These are phyloP conservation scores for Brenthis hecate DNA, from an alignment of 2,888 invertebrate species.

Conservation along the genomic window DNA sequence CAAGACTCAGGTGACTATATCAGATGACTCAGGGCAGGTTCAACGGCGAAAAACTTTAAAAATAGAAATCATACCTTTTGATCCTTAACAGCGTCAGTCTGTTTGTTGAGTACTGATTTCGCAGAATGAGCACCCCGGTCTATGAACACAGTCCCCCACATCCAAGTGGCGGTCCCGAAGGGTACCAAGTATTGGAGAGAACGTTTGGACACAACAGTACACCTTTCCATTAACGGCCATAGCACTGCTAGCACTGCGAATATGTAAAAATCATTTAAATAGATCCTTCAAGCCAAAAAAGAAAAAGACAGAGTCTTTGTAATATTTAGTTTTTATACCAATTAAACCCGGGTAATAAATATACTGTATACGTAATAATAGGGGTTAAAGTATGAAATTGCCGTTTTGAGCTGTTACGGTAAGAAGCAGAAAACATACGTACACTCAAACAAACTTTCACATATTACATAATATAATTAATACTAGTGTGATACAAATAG, in stretches of 20 bases:
- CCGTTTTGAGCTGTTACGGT: too few species aligned
- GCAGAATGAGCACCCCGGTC: conserved; percentile 89
- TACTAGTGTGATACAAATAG: too few species aligned
- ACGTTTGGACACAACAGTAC: conserved; percentile 92
- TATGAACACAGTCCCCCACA: conserved; percentile 95
- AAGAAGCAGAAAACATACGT: too few species aligned
- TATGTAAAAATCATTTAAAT: too few species aligned
- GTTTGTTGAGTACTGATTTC: conserved; percentile 87
- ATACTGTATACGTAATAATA: too few species aligned
- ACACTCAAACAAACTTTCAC: too few species aligned
- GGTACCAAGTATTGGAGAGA: conserved; percentile 91
- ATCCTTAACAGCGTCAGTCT: conserved; percentile 85
- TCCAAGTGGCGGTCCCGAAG: conserved; percentile 92
- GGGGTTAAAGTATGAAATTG: too few species aligned
- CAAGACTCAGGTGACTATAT: too few species aligned
- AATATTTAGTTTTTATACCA: too few species aligned
- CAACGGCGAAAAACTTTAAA: background rate
- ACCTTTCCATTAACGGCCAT: conserved; percentile 91
- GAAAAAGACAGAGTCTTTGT: too few species aligned
- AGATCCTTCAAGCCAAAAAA: background rate
- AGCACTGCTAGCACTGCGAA: conserved; percentile 86
- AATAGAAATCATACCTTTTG: conserved; percentile 76
- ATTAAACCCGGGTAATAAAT: too few species aligned
- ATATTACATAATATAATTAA: too few species aligned
- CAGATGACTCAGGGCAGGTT: background rate